Percentiles rank a stretch among this genome's conserved stretches.
Conservation (phyloP, 2,113 vertebrate species). For the Cricetomys ansorgei region DNA sequence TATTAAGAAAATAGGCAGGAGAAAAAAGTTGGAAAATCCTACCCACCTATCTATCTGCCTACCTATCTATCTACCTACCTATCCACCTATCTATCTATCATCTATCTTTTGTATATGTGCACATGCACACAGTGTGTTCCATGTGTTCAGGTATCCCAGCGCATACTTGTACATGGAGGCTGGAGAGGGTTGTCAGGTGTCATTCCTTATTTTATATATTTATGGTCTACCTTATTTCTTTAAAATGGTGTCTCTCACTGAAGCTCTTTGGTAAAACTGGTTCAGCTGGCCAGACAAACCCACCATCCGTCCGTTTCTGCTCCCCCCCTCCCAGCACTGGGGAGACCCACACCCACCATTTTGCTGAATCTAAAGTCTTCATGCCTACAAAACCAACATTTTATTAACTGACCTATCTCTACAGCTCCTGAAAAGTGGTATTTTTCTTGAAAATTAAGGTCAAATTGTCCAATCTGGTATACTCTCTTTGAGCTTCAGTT, state of each 20-base stretch:
- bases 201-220: background rate
- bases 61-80: background rate
- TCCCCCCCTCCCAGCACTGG: background rate
- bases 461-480: background rate
- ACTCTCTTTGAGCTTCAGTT: background rate
- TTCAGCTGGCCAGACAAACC: background rate
- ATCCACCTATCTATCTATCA: background rate
- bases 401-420: background rate
- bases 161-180: background rate
- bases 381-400: background rate
- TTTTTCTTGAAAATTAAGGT: background rate
- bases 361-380: background rate
- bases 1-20: background rate
- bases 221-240: background rate
- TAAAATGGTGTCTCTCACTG: background rate
- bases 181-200: background rate
- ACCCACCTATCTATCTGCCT: too few relatives aligned
- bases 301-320: background rate
- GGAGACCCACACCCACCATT: background rate
- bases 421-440: background rate
- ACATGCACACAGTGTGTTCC: background rate
- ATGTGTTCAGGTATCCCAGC: background rate
- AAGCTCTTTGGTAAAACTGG: background rate
- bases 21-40: background rate
- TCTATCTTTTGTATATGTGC: too few relatives aligned